These are phyloP conservation scores for Sander lucioperca DNA, from an alignment of 2,113 vertebrate genomes.

Conservation along the genomic window DNA sequence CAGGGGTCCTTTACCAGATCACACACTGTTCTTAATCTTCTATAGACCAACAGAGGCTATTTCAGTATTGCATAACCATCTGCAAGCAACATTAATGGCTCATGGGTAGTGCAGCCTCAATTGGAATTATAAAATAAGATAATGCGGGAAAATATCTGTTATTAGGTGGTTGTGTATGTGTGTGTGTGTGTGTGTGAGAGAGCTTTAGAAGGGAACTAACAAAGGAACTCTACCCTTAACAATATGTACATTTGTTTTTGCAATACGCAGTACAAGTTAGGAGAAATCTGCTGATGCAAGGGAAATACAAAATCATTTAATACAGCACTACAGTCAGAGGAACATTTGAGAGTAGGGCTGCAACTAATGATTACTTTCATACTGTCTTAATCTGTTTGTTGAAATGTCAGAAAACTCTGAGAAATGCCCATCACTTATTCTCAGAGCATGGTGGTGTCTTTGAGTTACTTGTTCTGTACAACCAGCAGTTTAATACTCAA, in stretches of 20 bases:
- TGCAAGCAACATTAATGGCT: conserved; percentile 63
- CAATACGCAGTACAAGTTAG: neutral
- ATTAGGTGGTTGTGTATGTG: conserved; percentile 30
- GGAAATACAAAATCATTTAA: neutral
- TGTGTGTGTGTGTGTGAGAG: conserved; percentile 10
- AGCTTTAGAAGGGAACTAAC: neutral
- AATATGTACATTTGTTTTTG: neutral
- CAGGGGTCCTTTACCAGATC: conserved; percentile 46
- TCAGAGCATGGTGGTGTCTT: neutral
- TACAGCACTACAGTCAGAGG: neutral
- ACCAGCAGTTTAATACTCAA: neutral
- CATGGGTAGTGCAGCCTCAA: conserved; percentile 41
- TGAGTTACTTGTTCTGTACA: neutral
- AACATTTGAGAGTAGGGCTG: neutral
- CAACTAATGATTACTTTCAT: neutral
- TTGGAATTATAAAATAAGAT: conserved; percentile 55
- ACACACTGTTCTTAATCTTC: conserved; percentile 73
- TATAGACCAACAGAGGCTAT: conserved; percentile 53
- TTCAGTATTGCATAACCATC: conserved; percentile 60
- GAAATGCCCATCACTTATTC: too few relatives aligned
- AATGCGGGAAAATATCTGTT: conserved; percentile 42
- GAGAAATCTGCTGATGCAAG: conserved; percentile 12
- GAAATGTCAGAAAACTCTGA: conserved; percentile 1
- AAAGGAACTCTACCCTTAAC: conserved; percentile 13
- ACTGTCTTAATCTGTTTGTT: neutral